Evolutionary conservation across 2,113 vertebrate genomes (phyloP), one percentile per base, ranked within the genome.

Genomic region (Oreochromis aureus): DNA sequence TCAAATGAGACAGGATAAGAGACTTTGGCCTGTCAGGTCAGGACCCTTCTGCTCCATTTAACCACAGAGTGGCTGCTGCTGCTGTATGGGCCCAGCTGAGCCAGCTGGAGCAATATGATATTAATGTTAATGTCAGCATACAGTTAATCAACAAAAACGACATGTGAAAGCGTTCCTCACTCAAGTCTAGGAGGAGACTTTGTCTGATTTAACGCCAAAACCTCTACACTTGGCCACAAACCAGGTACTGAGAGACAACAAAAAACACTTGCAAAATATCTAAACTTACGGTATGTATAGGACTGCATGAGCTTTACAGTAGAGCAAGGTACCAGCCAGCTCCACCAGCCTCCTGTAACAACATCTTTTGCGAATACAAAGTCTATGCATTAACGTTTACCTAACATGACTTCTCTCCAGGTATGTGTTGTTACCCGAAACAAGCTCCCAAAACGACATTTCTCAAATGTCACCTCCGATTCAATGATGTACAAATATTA

Each of bases 11-110:
- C 85, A 51, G 36, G 55, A 54, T 81, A 84, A 87, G 76, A 85
- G 80, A 18, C 88, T 86, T 81, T 73, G 85, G 83, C 15, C 88
- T 76, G 89, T 89, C 91, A 86, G 85, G 36, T 91, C 76, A 86
- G 71, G 69, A 86, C 66, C 66, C 59, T 1, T 19, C 18, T 2
- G 48, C 83, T 86, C 48, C 85, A 80, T 86, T 89, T 84, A 80
- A 48, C 83, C 41, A 41, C 81, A 86, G 69, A 71, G 84, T 53
- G 79, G 63, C 63, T 88, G 41, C 59, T 71, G 78, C 30, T 58
- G 48, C 16, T 79, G 59, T 15, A n/a, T 34, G 63, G 58, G 16
- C 41, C 51, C 54, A 63, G 87, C 19, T 87, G 87, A 90, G 88
- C 90, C 89, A 87, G 54, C 36, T 15, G 22, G 19, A 79, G 48